These are phyloP conservation scores for Ageneiosus marmoratus DNA, from an alignment of 2,113 vertebrate genomes.

Conservation along the genomic window DNA sequence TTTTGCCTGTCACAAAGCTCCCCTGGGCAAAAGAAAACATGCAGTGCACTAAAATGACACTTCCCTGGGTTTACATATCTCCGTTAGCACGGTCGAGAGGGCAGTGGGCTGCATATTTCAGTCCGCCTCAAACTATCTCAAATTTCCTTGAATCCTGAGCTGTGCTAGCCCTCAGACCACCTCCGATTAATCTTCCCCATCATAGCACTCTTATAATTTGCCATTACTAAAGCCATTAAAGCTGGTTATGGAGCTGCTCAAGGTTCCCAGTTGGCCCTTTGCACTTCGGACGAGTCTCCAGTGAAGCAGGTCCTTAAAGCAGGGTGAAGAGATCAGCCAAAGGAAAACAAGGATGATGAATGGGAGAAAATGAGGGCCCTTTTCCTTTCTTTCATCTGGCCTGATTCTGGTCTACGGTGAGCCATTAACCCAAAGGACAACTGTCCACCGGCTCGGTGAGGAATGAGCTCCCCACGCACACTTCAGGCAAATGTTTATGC, in stretches of 20 bases:
- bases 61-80: constrained; percentile 67
- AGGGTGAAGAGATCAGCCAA: constrained; percentile 79
- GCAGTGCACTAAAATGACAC: constrained; percentile 52
- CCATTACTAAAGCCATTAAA: constrained; percentile 80
- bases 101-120: constrained; percentile 72
- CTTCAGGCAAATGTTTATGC: constrained; percentile 67
- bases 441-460: constrained; percentile 72
- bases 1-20: constrained; percentile 64
- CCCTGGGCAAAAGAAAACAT: constrained; percentile 68
- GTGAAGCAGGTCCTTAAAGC: constrained; percentile 78
- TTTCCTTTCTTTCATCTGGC: constrained; percentile 80
- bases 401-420: constrained; percentile 75
- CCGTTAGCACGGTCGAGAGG: constrained; percentile 63
- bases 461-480: constrained; percentile 70
- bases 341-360: constrained; percentile 85
- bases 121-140: constrained; percentile 64
- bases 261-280: constrained; percentile 70
- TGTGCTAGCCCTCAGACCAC: constrained; percentile 66
- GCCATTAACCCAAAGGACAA: constrained; percentile 81
- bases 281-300: constrained; percentile 70
- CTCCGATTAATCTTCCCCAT: constrained; percentile 82
- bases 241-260: constrained; percentile 51
- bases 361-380: constrained; percentile 74
- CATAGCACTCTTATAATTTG: constrained; percentile 79
- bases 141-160: constrained; percentile 71